phyloP scores from a whole-genome alignment of 2,888 invertebrate genomes.

The Eupithecia pulchellata region DNA sequence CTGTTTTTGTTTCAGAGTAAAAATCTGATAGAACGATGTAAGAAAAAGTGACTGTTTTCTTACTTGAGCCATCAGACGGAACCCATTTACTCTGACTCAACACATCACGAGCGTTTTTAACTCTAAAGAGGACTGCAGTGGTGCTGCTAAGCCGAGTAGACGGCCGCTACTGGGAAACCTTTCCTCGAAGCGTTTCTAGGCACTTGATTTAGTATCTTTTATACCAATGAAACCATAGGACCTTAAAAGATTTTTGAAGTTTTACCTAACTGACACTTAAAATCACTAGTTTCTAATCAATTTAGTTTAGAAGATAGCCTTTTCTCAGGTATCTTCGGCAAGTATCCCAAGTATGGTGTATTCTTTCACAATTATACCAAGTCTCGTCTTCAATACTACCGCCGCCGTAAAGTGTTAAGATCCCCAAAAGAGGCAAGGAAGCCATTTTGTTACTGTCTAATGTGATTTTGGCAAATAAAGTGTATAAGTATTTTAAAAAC shows the following conservation, averaged over 20 bases:
- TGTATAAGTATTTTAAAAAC: neutral
- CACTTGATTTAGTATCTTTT: neutral
- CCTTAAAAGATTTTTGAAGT: neutral
- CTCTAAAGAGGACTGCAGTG: neutral
- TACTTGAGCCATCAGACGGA: slow-evolving; percentile 20
- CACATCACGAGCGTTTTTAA: slow-evolving; percentile 41
- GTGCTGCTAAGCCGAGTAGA: neutral
- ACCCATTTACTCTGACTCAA: neutral
- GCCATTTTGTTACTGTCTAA: neutral
- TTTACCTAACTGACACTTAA: neutral
- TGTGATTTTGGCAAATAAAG: neutral
- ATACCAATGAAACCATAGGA: neutral
- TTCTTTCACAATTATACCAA: neutral
- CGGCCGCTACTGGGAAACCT: neutral
- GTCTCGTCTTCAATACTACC: neutral
- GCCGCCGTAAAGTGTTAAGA: neutral
- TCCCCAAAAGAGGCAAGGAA: neutral
- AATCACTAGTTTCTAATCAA: neutral
- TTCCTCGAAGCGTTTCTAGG: neutral
- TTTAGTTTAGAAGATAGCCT: neutral
- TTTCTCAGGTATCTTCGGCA: too few species aligned
- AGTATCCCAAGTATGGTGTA: neutral
- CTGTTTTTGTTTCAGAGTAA: slow-evolving; percentile 58
- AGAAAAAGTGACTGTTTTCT: slow-evolving; percentile 69
- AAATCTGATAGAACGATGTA: slow-evolving; percentile 61